Conservation (phyloP, 2,797 vertebrate species). For the Gila robusta region DNA sequence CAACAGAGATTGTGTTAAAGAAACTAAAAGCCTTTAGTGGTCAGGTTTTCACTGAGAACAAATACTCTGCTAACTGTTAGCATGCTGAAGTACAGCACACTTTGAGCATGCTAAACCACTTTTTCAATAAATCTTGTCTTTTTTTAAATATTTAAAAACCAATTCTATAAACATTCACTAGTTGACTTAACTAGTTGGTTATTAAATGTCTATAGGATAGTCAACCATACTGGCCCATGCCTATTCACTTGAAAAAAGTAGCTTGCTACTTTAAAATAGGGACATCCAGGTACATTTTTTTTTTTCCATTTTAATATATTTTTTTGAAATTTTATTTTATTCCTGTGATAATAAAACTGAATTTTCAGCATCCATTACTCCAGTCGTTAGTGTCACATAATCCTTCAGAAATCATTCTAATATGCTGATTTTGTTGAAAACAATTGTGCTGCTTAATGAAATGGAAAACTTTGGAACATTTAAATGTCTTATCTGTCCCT, state of each 20-base stretch:
- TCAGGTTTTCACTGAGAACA: neutral
- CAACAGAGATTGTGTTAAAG: slow-evolving; percentile 22
- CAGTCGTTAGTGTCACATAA: neutral
- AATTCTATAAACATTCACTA: neutral
- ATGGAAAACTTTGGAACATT: neutral
- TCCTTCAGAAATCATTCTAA: neutral
- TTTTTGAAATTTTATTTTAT: too few species aligned
- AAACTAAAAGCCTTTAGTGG: neutral
- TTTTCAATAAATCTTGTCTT: neutral
- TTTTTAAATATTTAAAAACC: neutral
- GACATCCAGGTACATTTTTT: too few species aligned
- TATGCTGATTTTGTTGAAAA: neutral
- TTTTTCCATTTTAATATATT: too few species aligned
- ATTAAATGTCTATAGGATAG: neutral
- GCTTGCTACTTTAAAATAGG: neutral
- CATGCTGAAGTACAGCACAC: neutral
- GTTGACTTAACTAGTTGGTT: neutral
- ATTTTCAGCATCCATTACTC: neutral
- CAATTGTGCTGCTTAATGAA: neutral
- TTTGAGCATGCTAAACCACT: neutral
- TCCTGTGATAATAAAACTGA: neutral
- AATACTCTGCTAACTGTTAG: neutral
- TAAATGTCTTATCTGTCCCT: neutral
- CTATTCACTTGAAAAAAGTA: neutral
- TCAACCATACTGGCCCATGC: neutral